These are phyloP conservation scores for Ips typographus DNA, from an alignment of 1,140 invertebrate genomes.

Conservation along the genomic window DNA sequence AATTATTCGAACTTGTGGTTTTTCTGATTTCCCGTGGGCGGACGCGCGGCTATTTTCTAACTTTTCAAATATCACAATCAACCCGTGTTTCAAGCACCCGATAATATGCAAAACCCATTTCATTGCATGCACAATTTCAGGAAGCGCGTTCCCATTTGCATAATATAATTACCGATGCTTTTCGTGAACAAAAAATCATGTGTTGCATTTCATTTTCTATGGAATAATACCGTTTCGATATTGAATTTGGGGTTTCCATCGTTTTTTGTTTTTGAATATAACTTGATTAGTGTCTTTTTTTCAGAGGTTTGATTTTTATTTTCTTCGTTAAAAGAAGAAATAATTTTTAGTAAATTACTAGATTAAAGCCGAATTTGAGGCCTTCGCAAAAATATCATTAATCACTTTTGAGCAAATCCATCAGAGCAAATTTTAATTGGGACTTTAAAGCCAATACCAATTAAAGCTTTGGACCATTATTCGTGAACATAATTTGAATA, in stretches of 20 bases:
- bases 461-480: constrained; percentile 22
- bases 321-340: too few species aligned
- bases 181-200: background rate
- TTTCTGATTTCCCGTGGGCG: constrained; percentile 28
- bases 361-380: background rate
- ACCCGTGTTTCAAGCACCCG: constrained; percentile 23
- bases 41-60: constrained; percentile 15
- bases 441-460: constrained; percentile 20
- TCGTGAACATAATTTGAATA: constrained; percentile 17
- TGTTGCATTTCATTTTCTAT: too few species aligned
- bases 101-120: constrained; percentile 19
- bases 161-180: constrained; percentile 3
- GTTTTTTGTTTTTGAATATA: too few species aligned
- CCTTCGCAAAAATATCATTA: constrained; percentile 7
- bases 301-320: too few species aligned
- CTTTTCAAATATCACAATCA: constrained; percentile 30
- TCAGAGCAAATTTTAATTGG: constrained; percentile 20
- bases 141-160: constrained; percentile 1
- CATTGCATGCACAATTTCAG: constrained; percentile 8
- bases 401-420: constrained; percentile 9
- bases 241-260: too few species aligned
- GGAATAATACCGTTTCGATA: background rate
- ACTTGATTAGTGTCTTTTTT: too few species aligned
- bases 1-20: constrained; percentile 25
- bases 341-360: too few species aligned